Percentiles rank a stretch among this genome's conserved stretches.
These are phyloP conservation scores for Pimephales promelas DNA, from an alignment of 2,113 vertebrate genomes.

Conservation along the genomic window DNA sequence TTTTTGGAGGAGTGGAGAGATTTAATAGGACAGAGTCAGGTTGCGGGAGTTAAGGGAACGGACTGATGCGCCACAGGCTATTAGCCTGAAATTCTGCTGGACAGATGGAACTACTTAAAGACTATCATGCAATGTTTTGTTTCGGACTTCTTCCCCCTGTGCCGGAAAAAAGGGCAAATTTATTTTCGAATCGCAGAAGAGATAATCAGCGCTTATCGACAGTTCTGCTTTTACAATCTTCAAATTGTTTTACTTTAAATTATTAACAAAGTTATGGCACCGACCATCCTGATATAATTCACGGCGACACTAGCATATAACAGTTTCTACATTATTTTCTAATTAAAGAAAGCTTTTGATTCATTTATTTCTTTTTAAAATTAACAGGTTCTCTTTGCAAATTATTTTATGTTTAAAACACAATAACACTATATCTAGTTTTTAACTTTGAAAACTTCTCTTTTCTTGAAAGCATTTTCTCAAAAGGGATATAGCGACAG, in stretches of 20 bases:
- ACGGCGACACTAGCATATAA: background rate
- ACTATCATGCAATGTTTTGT: slow-evolving; percentile 97
- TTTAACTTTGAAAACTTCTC: background rate
- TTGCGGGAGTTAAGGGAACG: slow-evolving; percentile 85
- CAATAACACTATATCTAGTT: too few species aligned
- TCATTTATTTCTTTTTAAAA: background rate
- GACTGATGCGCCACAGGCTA: slow-evolving; percentile 86
- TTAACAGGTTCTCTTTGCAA: background rate
- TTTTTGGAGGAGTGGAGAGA: slow-evolving; percentile 85
- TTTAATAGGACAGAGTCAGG: slow-evolving; percentile 95
- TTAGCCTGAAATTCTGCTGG: slow-evolving; percentile 93
- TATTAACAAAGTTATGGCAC: background rate
- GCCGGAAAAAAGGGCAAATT: slow-evolving; percentile 60
- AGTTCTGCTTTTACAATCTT: background rate
- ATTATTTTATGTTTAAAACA: too few species aligned
- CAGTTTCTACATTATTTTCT: background rate
- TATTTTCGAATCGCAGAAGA: slow-evolving; percentile 56
- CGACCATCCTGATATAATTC: background rate
- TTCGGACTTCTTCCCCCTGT: slow-evolving; percentile 64
- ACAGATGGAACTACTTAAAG: slow-evolving; percentile 98
- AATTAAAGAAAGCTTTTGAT: background rate
- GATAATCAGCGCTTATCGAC: slow-evolving; percentile 25
- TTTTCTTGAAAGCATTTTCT: background rate
- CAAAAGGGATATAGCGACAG: background rate
- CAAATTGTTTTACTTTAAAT: slow-evolving; percentile 20